A percentile compares a stretch with the other conserved stretches of the same genome.
phyloP scores from a whole-genome alignment of 2,888 invertebrate genomes.

The Spodoptera littoralis region DNA sequence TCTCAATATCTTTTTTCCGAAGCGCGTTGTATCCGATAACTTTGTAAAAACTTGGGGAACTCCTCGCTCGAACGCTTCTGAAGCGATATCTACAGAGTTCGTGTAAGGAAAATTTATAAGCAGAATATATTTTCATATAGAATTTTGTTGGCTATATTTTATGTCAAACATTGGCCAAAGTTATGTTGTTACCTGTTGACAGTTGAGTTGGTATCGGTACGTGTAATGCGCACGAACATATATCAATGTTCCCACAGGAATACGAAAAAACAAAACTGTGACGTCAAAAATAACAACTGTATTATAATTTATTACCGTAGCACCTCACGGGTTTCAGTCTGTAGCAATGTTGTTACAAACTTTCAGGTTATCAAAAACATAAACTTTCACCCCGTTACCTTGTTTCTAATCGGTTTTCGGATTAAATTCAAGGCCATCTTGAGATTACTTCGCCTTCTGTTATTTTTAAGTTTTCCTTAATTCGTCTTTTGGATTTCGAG shows the following conservation, averaged over 20 bases:
- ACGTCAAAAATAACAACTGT: constrained; percentile 5
- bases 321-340: constrained; percentile 2
- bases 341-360: constrained; percentile 12
- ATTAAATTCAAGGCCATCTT: constrained; percentile 9
- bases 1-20: constrained; percentile 44
- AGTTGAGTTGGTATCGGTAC: constrained; percentile 5
- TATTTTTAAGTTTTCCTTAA: constrained; percentile 18
- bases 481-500: not conserved
- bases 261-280: constrained; percentile 11
- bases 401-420: constrained; percentile 27
- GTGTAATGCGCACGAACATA: constrained; percentile 6
- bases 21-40: constrained; percentile 47
- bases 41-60: constrained; percentile 40
- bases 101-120: constrained; percentile 31
- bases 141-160: constrained; percentile 19
- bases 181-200: constrained; percentile 5
- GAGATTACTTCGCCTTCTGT: constrained; percentile 8
- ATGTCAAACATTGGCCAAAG: constrained; percentile 5
- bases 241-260: constrained; percentile 17
- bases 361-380: constrained; percentile 37
- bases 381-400: constrained; percentile 14
- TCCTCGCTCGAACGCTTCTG: constrained; percentile 42
- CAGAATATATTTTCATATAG: constrained; percentile 31
- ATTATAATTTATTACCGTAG: constrained; percentile 7
- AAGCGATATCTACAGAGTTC: constrained; percentile 29